phyloP scores from a whole-genome alignment of 2,797 vertebrate species.

The Borostomias antarcticus region DNA sequence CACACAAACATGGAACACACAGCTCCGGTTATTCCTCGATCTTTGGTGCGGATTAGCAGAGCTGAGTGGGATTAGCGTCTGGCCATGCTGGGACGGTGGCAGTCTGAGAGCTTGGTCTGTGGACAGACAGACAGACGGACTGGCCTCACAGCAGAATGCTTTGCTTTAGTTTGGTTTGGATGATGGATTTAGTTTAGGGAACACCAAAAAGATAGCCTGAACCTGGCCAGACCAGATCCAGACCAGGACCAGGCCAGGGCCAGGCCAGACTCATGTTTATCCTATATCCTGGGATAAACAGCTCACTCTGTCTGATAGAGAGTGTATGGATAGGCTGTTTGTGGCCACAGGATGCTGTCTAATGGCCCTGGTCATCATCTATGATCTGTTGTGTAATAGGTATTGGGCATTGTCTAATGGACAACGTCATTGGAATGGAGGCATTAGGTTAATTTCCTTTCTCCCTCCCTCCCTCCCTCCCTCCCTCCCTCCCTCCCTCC shows the following conservation, averaged over 20 bases:
- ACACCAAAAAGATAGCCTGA: no score
- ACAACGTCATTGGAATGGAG: not conserved
- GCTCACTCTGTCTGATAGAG: not conserved
- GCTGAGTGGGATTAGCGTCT: not conserved
- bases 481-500: not conserved
- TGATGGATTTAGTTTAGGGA: no score
- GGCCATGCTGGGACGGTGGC: not conserved
- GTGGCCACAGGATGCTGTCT: not conserved
- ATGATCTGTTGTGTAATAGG: not conserved
- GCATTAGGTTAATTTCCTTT: not conserved
- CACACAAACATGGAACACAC: not conserved
- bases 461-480: not conserved
- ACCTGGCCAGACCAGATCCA: no score
- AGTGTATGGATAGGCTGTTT: no score
- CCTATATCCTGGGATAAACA: not conserved
- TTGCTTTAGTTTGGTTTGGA: no score
- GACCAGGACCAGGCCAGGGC: no score
- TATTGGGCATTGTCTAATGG: not conserved
- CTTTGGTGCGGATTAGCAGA: conserved; percentile 7
- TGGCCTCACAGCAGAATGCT: no score
- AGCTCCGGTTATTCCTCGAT: conserved; percentile 11
- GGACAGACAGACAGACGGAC: no score
- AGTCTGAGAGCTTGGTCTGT: no score
- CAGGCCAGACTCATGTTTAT: no score
- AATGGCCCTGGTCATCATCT: not conserved